Base-by-base conservation (phyloP, 2,888 invertebrate genomes). In the Zonitis immaculata region DNA sequence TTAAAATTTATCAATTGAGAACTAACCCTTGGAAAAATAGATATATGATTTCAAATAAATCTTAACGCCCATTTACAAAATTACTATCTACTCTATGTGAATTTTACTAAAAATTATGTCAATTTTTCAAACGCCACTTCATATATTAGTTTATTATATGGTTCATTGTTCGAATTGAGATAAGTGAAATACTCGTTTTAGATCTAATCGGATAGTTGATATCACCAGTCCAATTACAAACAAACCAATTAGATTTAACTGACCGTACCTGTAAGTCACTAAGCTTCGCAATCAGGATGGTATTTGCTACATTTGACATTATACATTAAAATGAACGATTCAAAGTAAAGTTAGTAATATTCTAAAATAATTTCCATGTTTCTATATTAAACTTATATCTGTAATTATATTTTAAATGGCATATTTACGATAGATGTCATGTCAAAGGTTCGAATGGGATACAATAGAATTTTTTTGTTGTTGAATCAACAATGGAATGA, bases 1-100 rank as follows among this genome's bases (percentile, higher is more conserved):
- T 62, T 63, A 64, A 65, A 63, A 66, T 64, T 64, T 64, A 64
- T 64, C 66, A 66, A 62, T 65, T 62, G 60, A 62, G 60, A 62
- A 59, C 60, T 60, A 60, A 44, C 56, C 54, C 55, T 57, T 44
- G 45, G 56, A 57, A 62, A 63, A 65, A 63, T 61, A 63, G 64
- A 65, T 65, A 62, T 60, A 57, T 52, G 57, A 60, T 61, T 62
- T 51, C 56, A 51, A n/a, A 63, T 65, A 65, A 63, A 62, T 63
- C 58, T 60, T 51, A 51, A 51, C 54, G 30, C 46, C 54, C 58
- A 50, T 52, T 51, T 51, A 46, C 42, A 44, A 56, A 52, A 52
- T 56, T 56, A 56, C 49, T 47, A 46, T 49, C 52, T 47, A 47
- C 49, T 45, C 44, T 42, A 51, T 26, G 39, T 55, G 51, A 55